Percentiles rank a stretch among this genome's conserved stretches.
These are phyloP conservation scores for Tetramorium parvispinum DNA, from an alignment of 1,140 invertebrate species.

Conservation along the genomic window DNA sequence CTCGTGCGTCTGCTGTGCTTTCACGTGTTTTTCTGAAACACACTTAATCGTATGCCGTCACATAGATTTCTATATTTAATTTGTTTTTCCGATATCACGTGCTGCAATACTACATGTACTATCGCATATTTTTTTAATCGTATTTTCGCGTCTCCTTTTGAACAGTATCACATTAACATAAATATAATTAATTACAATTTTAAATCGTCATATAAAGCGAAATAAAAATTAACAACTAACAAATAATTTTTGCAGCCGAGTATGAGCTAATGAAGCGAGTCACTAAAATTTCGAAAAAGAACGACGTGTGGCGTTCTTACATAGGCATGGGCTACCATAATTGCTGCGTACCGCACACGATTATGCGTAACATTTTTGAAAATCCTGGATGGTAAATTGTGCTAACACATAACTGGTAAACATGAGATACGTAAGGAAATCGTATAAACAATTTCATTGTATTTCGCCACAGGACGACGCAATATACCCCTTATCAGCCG, in stretches of 20 bases:
- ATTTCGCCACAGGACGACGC: slow-evolving; percentile 89
- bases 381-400: slow-evolving; percentile 98
- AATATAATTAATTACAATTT: slow-evolving; percentile 8
- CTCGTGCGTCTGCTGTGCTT: slow-evolving; percentile 68
- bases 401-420: neutral
- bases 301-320: slow-evolving; percentile 97
- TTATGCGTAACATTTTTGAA: slow-evolving; percentile 99
- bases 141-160: neutral
- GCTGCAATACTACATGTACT: neutral
- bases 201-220: neutral
- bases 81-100: neutral
- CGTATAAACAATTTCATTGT: slow-evolving; percentile 50
- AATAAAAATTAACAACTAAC: neutral
- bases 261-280: slow-evolving; percentile 94
- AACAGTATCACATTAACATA: neutral
- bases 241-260: slow-evolving; percentile 89
- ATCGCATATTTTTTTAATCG: neutral
- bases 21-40: slow-evolving; percentile 73
- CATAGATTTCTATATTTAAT: slow-evolving; percentile 15
- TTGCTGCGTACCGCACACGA: slow-evolving; percentile 97
- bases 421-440: neutral
- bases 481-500: slow-evolving; percentile 95
- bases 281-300: slow-evolving; percentile 92
- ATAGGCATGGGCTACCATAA: slow-evolving; percentile 99
- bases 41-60: neutral